Conservation (phyloP, 2,888 invertebrate species). For the Mythimna albipuncta region DNA sequence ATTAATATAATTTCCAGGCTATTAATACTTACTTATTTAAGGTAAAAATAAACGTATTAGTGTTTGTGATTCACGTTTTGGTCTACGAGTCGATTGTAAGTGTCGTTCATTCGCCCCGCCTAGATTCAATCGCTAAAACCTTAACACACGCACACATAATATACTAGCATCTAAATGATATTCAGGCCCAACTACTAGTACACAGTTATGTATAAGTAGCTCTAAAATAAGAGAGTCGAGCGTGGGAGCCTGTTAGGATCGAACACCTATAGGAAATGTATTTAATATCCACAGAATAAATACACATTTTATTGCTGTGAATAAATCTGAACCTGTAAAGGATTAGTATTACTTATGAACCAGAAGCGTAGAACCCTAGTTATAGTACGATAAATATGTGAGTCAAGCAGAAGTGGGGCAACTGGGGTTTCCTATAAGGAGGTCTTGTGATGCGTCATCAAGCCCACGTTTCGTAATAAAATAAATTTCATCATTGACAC, state of each 20-base stretch:
- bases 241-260: conserved; percentile 57
- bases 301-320: conserved; percentile 48
- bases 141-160: conserved; percentile 12
- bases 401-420: conserved; percentile 39
- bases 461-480: conserved; percentile 39
- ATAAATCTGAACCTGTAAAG: conserved; percentile 53
- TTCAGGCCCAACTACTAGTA: conserved; percentile 26
- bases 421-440: conserved; percentile 50
- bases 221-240: conserved; percentile 29
- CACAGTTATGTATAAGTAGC: conserved; percentile 20
- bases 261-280: conserved; percentile 33
- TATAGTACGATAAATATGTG: conserved; percentile 45
- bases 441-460: conserved; percentile 53
- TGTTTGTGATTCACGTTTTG: conserved; percentile 35
- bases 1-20: background rate
- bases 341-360: conserved; percentile 28
- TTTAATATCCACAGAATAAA: conserved; percentile 46
- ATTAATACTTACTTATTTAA: background rate
- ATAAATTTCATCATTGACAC: conserved; percentile 60
- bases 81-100: conserved; percentile 3
- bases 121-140: conserved; percentile 3
- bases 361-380: conserved; percentile 32
- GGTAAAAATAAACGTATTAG: background rate
- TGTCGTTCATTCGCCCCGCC: conserved; percentile 13
- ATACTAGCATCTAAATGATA: conserved; percentile 20